Evolutionary conservation across 2,888 invertebrate genomes (phyloP).

Genomic region (Ametastegia equiseti): DNA sequence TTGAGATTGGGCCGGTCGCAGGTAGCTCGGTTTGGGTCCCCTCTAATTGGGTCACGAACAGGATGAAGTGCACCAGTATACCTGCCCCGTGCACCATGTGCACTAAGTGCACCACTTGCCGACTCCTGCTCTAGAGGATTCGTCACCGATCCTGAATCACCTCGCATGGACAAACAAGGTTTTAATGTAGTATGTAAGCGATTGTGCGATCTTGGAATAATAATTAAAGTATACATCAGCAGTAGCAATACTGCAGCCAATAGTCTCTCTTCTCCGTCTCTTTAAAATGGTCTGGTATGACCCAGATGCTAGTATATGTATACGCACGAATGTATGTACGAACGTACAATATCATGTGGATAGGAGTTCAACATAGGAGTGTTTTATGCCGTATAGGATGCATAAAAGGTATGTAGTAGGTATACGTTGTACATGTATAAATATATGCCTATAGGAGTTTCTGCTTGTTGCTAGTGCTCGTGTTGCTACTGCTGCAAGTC

Average conservation of each 20-base stretch:
- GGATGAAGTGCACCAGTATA: too few species aligned
- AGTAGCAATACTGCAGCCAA: not conserved
- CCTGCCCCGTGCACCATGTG: too few species aligned
- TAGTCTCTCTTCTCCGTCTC: not conserved
- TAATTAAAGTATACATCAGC: not conserved
- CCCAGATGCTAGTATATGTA: slow-evolving; percentile 16
- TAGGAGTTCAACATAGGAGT: not conserved
- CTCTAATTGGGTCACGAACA: too few species aligned
- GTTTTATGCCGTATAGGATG: too few species aligned
- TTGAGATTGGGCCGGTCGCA: too few species aligned
- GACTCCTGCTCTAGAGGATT: too few species aligned
- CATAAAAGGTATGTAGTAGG: not conserved
- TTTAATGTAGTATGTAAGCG: too few species aligned
- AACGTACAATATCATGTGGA: not conserved
- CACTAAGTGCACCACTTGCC: too few species aligned
- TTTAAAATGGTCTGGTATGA: not conserved
- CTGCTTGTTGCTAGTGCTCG: not conserved
- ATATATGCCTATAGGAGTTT: not conserved
- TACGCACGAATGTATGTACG: too few species aligned
- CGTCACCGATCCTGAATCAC: too few species aligned
- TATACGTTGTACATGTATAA: not conserved
- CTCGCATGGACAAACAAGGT: too few species aligned
- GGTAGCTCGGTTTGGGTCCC: too few species aligned
- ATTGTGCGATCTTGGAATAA: not conserved
- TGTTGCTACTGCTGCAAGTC: not conserved